These are phyloP conservation scores for Meleagris gallopavo DNA, from an alignment of 2,113 vertebrate species.

Conservation along the genomic window DNA sequence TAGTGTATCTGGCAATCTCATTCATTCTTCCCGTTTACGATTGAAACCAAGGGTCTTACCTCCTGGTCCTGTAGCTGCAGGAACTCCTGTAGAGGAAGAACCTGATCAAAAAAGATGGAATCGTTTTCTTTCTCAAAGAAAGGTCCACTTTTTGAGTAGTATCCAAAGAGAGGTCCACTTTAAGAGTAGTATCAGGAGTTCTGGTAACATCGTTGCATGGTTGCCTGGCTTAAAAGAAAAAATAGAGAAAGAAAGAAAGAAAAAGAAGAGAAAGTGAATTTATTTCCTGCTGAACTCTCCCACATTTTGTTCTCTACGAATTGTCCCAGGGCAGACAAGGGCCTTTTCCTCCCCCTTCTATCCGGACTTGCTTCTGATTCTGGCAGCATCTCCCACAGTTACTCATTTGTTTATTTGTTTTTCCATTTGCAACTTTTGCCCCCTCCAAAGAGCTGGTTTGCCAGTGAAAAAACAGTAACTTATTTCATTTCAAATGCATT, in stretches of 20 bases:
- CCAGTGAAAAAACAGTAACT: conserved; percentile 36
- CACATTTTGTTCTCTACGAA: conserved; percentile 19
- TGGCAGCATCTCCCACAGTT: conserved; percentile 39
- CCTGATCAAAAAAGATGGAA: not conserved
- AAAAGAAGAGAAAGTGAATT: not conserved
- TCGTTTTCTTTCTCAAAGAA: not conserved
- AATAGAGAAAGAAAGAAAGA: no score
- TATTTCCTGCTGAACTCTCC: not conserved
- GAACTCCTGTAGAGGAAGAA: not conserved
- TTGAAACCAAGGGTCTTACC: not conserved
- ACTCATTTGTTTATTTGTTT: conserved; percentile 54
- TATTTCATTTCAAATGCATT: conserved; percentile 35
- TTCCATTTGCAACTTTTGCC: conserved; percentile 53
- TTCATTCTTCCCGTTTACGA: not conserved
- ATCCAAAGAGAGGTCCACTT: not conserved
- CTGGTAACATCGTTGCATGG: not conserved
- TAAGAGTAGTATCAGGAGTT: not conserved
- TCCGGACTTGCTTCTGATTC: not conserved
- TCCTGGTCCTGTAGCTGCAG: not conserved
- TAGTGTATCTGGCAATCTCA: not conserved
- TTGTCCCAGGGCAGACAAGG: conserved; percentile 11
- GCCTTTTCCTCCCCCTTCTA: conserved; percentile 5
- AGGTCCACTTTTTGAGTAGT: not conserved
- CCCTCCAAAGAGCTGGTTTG: conserved; percentile 34
- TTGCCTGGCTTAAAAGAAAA: not conserved